Base-by-base conservation (phyloP, 1,140 invertebrate species). In the Brachionus plicatilis region DNA sequence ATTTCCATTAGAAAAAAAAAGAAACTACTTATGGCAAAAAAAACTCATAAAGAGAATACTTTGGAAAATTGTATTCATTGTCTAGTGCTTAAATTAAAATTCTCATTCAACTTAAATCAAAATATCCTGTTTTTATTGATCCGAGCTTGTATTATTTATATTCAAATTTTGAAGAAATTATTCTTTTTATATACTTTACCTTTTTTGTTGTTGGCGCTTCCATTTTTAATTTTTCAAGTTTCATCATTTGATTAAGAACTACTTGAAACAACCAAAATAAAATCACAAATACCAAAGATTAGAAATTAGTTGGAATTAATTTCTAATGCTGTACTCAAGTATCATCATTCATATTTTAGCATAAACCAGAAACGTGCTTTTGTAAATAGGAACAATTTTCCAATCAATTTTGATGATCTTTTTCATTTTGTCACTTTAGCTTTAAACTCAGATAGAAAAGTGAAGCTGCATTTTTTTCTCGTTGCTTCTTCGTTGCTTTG, bases 41-140 rank as follows among this genome's bases (percentile, higher is more conserved):
- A 60, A 60, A 60, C 33, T 41, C 17, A 41, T 43, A 45, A 72
- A 43, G 33, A 72, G 41, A 43, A 41, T 12, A 47, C 11, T 47
- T 47, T 14, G 12, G 4, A 14, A 72, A 72, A 72, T 41, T 43
- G 37, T 72, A 72, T 41, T 72, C 37, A 72, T 41, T 43, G 33
- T 43, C 68, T 72, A 20, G 68, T 72, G 41, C 17, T 72, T 72
- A 20, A n/a, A 20, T 43, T 41, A 43, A 41, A 41, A 43, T 45
- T 68, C 14, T 68, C 6, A 33, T 70, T 43, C 7, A 72, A 72
- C 33, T 43, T 41, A 72, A 72, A 41, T 20, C 41, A 72, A 72
- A 72, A 47, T 72, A 72, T 72, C 68, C 68, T 72, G 68, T 72
- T 72, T 72, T 72, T 72, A 72, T 72, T 72, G 68, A 72, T 72